phyloP scores from a whole-genome alignment of 2,113 vertebrate species.

The Bubalus kerabau region DNA sequence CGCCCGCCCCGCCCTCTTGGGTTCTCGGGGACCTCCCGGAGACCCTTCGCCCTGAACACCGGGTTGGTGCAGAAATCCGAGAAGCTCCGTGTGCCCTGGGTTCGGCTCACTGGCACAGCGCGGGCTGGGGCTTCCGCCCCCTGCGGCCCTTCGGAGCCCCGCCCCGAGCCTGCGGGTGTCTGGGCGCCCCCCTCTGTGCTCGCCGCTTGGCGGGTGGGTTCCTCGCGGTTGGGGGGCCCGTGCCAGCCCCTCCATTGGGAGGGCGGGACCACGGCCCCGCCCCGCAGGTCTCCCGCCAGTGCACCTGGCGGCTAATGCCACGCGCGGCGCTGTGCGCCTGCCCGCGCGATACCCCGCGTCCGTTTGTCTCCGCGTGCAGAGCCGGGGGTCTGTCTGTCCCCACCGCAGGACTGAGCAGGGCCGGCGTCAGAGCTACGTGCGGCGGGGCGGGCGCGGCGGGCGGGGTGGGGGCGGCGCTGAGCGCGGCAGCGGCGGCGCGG shows the following conservation, averaged over 20 bases:
- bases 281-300: neutral
- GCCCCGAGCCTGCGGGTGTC: conserved; percentile 41
- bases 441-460: conserved; percentile 51
- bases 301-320: conserved; percentile 46
- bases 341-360: neutral
- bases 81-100: neutral
- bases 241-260: neutral
- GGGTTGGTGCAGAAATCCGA: neutral
- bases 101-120: neutral
- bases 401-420: neutral
- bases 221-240: neutral
- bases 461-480: conserved; percentile 60
- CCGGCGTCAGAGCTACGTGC: conserved; percentile 67
- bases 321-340: neutral
- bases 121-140: neutral
- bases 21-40: neutral
- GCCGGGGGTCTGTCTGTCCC: conserved; percentile 35
- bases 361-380: neutral
- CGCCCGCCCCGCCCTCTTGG: neutral
- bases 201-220: conserved; percentile 29
- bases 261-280: neutral
- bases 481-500: conserved; percentile 45
- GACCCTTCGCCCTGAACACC: neutral
- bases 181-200: conserved; percentile 12
- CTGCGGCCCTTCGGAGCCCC: neutral